phyloP scores from a whole-genome alignment of 2,113 vertebrate species.

The Euleptes europaea region DNA sequence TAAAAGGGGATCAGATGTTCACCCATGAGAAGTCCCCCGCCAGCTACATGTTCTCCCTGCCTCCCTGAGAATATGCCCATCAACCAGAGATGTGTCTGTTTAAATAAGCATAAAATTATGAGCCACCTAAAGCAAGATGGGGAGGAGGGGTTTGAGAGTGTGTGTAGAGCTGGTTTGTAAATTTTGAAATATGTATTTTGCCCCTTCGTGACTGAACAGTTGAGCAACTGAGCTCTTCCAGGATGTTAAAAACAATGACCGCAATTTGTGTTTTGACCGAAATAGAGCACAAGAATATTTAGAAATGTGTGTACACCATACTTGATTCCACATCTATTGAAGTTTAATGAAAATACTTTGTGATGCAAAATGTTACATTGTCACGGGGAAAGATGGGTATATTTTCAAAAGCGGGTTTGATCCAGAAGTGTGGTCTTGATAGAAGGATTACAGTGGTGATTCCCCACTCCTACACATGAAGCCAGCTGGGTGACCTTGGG shows the following conservation, averaged over 20 bases:
- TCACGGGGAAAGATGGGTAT: no score
- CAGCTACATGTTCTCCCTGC: slow-evolving; percentile 64
- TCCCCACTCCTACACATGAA: no score
- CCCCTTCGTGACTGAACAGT: slow-evolving; percentile 46
- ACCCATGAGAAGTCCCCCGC: slow-evolving; percentile 74
- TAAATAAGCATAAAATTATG: slow-evolving; percentile 81
- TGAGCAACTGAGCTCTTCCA: slow-evolving; percentile 55
- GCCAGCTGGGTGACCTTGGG: no score
- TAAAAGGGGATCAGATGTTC: slow-evolving; percentile 84
- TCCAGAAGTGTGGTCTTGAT: no score
- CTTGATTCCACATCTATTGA: background rate
- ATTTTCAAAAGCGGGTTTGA: background rate
- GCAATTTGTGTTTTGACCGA: background rate
- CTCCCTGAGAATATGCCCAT: slow-evolving; percentile 71
- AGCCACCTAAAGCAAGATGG: slow-evolving; percentile 74
- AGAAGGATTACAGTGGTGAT: no score
- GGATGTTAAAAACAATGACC: slow-evolving; percentile 24
- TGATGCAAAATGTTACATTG: background rate
- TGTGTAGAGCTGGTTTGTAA: background rate
- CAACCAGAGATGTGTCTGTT: slow-evolving; percentile 79
- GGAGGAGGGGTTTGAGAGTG: slow-evolving; percentile 65
- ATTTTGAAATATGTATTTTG: slow-evolving; percentile 45
- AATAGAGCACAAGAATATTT: background rate
- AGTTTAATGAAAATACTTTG: background rate
- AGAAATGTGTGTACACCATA: no score